Evolutionary conservation across 2,797 vertebrate species (phyloP).

Genomic region (Sebastes cheni): DNA sequence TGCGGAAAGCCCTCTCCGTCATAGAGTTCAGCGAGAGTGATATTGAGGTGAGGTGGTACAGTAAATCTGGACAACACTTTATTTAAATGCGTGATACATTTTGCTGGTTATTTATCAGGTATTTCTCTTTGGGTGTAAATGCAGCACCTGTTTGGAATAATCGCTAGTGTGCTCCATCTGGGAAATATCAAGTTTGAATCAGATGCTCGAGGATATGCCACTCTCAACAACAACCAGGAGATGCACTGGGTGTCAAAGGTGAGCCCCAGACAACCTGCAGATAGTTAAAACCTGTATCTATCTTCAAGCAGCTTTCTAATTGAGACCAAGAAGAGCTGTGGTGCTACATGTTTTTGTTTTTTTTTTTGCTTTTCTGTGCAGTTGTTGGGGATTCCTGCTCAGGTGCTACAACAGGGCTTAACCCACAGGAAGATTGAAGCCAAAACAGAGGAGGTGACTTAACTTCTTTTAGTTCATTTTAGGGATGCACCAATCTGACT

Average conservation of each 20-base stretch:
- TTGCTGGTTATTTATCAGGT: background rate
- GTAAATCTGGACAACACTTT: background rate
- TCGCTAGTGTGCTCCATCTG: constrained; percentile 93
- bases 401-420: constrained; percentile 89
- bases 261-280: constrained; percentile 8
- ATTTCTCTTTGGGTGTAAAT: background rate
- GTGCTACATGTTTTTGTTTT: background rate
- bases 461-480: background rate
- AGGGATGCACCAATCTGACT: background rate
- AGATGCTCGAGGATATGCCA: constrained; percentile 85
- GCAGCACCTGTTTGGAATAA: constrained; percentile 91
- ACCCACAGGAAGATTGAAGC: constrained; percentile 95
- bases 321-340: background rate
- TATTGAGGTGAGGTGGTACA: constrained; percentile 82
- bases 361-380: constrained; percentile 49
- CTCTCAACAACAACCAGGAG: constrained; percentile 83
- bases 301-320: background rate
- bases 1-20: constrained; percentile 89
- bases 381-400: constrained; percentile 88
- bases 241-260: constrained; percentile 95
- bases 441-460: constrained; percentile 90
- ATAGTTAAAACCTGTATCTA: background rate
- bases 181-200: constrained; percentile 90
- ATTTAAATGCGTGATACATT: background rate
- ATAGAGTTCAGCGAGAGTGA: constrained; percentile 89